Evolutionary conservation across 2,113 vertebrate genomes (phyloP).

Genomic region (Arenaria interpres): DNA sequence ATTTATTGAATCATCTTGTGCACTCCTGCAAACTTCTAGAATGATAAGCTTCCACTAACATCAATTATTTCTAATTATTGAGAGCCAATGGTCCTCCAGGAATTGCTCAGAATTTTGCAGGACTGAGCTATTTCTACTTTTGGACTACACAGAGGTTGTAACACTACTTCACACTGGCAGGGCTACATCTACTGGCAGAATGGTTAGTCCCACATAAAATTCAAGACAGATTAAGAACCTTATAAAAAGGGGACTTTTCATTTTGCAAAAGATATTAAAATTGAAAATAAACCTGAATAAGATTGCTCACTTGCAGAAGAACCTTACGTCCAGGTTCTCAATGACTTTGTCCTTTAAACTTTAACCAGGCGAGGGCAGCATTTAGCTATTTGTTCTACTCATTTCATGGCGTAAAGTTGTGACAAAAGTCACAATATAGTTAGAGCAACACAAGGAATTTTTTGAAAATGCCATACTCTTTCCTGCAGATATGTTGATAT

Average conservation of each 20-base stretch:
- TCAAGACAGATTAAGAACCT: neutral
- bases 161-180: neutral
- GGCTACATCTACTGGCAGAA: neutral
- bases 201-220: neutral
- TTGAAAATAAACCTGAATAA: neutral
- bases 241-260: rapidly evolving
- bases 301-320: neutral
- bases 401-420: neutral
- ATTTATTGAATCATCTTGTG: neutral
- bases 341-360: neutral
- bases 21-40: neutral
- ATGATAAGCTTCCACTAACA: neutral
- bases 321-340: rapidly evolving
- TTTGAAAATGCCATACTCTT: neutral
- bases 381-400: neutral
- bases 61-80: neutral
- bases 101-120: neutral
- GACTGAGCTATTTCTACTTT: neutral
- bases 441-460: neutral
- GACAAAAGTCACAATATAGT: neutral
- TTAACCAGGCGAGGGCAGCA: conserved; percentile 53
- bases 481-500: neutral
- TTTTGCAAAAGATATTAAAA: neutral
- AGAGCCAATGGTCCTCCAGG: neutral
- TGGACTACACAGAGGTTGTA: rapidly evolving